phyloP scores from a whole-genome alignment of 2,888 invertebrate species.

The Deilephila porcellus region DNA sequence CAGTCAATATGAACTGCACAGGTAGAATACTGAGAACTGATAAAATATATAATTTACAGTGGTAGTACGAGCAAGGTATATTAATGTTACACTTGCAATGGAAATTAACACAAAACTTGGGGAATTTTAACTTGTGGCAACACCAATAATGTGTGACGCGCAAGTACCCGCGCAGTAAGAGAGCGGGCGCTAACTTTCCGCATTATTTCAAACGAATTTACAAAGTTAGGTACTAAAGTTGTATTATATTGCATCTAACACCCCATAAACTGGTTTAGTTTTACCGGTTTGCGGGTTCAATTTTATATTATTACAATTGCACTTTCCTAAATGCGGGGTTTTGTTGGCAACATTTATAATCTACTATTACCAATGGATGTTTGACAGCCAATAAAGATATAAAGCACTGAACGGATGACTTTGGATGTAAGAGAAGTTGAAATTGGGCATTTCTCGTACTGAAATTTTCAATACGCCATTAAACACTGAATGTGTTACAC shows the following conservation, averaged over 20 bases:
- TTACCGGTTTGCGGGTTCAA: background rate
- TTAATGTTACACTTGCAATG: background rate
- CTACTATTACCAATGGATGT: background rate
- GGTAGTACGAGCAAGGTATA: too few species aligned
- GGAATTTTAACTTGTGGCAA: background rate
- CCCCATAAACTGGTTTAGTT: constrained; percentile 7
- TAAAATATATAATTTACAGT: too few species aligned
- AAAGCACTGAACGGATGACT: too few species aligned
- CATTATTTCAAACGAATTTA: constrained; percentile 13
- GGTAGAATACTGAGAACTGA: too few species aligned
- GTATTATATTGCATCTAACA: constrained; percentile 17
- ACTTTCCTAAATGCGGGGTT: background rate
- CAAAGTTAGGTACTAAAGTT: constrained; percentile 18
- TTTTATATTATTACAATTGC: background rate
- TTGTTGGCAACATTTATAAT: background rate
- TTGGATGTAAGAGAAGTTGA: too few species aligned
- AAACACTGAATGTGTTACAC: too few species aligned
- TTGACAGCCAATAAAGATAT: too few species aligned
- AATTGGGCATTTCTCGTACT: too few species aligned
- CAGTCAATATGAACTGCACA: too few species aligned
- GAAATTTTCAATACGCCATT: too few species aligned
- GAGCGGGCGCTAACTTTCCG: background rate
- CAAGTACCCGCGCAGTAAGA: background rate
- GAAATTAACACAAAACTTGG: background rate
- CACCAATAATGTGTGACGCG: background rate